phyloP scores from a whole-genome alignment of 1,140 invertebrate species.

The Acromyrmex echinatior region DNA sequence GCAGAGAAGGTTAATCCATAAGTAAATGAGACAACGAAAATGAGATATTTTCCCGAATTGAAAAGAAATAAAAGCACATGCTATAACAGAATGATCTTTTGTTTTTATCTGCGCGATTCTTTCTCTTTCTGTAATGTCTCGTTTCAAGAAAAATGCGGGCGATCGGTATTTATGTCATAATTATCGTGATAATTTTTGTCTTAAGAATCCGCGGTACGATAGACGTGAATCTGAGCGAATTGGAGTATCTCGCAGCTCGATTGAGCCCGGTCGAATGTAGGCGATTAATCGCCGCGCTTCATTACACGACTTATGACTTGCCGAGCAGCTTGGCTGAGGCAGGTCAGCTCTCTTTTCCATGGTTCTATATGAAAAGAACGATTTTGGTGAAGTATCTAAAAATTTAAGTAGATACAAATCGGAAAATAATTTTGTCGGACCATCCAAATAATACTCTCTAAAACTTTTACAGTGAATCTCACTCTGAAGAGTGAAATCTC shows the following conservation, averaged over 20 bases:
- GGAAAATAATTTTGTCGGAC: too few species aligned
- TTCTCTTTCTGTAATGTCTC: background rate
- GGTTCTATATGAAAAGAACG: too few species aligned
- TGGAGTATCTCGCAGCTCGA: slow-evolving; percentile 87
- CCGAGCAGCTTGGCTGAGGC: slow-evolving; percentile 84
- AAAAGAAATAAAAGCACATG: slow-evolving; percentile 2
- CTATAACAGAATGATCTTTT: slow-evolving; percentile 23
- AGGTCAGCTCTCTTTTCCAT: slow-evolving; percentile 76
- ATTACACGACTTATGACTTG: slow-evolving; percentile 86
- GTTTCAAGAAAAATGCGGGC: slow-evolving; percentile 4
- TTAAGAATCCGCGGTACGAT: slow-evolving; percentile 81
- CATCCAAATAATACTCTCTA: too few species aligned
- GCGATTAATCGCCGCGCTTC: slow-evolving; percentile 87
- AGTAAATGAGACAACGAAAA: background rate
- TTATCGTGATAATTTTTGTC: background rate
- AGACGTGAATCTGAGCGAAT: slow-evolving; percentile 87
- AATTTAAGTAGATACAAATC: too few species aligned
- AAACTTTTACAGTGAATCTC: background rate
- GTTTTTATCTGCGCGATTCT: background rate
- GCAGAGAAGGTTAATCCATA: background rate
- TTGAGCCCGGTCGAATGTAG: slow-evolving; percentile 87
- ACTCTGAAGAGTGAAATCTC: too few species aligned
- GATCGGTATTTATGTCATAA: background rate
- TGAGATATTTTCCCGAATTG: background rate
- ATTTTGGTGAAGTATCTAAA: too few species aligned